Evolutionary conservation across 1,140 invertebrate species (phyloP).

Genomic region (Drosophila pallidifrons): DNA sequence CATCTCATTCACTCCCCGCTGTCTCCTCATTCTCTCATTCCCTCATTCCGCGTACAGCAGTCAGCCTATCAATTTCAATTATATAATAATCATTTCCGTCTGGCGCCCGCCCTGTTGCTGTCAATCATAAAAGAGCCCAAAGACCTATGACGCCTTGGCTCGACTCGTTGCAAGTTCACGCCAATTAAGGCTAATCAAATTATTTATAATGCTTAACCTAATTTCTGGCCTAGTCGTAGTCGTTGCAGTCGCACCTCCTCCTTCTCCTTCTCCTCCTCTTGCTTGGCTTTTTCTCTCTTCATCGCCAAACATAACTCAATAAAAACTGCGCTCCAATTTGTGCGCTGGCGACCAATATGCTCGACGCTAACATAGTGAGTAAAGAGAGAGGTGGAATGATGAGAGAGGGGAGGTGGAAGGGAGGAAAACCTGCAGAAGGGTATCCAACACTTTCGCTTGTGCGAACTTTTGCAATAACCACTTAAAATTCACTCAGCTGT

Average conservation of each 20-base stretch:
- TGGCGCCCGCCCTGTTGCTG: slow-evolving; percentile 47
- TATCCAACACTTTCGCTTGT: slow-evolving; percentile 72
- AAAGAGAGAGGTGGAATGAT: background rate
- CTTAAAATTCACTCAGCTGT: slow-evolving; percentile 83
- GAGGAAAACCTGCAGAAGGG: slow-evolving; percentile 14
- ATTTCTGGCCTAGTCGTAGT: slow-evolving; percentile 62
- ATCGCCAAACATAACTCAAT: slow-evolving; percentile 64
- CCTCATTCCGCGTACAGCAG: background rate
- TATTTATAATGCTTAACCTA: slow-evolving; percentile 83
- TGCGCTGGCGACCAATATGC: slow-evolving; percentile 43
- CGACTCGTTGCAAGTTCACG: slow-evolving; percentile 66
- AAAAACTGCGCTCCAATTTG: slow-evolving; percentile 67
- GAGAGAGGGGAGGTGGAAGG: background rate
- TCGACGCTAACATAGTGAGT: background rate
- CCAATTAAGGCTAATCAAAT: slow-evolving; percentile 82
- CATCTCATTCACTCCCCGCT: background rate
- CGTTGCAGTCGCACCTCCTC: slow-evolving; percentile 1
- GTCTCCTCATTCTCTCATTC: too few species aligned
- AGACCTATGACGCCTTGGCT: background rate
- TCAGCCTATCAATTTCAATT: slow-evolving; percentile 79
- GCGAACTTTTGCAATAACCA: slow-evolving; percentile 82
- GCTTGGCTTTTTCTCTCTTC: too few species aligned
- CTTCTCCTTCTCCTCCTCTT: too few species aligned
- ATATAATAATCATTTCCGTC: slow-evolving; percentile 81
- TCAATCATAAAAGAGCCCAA: slow-evolving; percentile 67